Percentiles rank a stretch among this genome's conserved stretches.
Evolutionary conservation across 2,113 vertebrate species (phyloP).

Genomic region (Climacteris rufus): DNA sequence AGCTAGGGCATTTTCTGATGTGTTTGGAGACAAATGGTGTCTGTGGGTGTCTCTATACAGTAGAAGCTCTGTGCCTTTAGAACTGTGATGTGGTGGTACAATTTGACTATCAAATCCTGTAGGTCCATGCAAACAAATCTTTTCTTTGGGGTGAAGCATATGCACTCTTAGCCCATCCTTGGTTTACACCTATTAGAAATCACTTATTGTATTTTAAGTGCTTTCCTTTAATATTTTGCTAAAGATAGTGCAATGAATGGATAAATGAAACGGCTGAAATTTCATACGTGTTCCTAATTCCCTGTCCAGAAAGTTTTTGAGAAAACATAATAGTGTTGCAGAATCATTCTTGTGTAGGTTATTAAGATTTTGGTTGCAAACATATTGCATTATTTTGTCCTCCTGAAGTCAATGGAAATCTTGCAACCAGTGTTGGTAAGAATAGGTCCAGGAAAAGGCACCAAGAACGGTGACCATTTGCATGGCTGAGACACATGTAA

Average conservation of each 20-base stretch:
- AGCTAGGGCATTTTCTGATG: not conserved
- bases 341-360: not conserved
- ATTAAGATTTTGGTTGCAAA: not conserved
- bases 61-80: not conserved
- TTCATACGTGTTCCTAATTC: not conserved
- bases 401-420: not conserved
- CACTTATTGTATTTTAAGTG: not conserved
- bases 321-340: not conserved
- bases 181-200: not conserved
- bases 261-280: not conserved
- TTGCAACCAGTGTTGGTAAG: accelerated
- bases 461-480: accelerated
- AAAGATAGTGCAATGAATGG: not conserved
- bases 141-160: not conserved
- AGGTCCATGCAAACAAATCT: not conserved
- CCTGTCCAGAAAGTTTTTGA: not conserved
- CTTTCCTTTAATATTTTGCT: not conserved
- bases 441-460: not conserved
- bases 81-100: not conserved
- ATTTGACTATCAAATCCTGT: not conserved
- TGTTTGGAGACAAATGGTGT: not conserved
- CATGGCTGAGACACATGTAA: not conserved
- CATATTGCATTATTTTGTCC: not conserved
- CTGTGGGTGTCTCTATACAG: not conserved
- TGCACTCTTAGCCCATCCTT: not conserved